These are phyloP conservation scores for Capricornis sumatraensis DNA, from an alignment of 2,113 vertebrate species.

Conservation along the genomic window DNA sequence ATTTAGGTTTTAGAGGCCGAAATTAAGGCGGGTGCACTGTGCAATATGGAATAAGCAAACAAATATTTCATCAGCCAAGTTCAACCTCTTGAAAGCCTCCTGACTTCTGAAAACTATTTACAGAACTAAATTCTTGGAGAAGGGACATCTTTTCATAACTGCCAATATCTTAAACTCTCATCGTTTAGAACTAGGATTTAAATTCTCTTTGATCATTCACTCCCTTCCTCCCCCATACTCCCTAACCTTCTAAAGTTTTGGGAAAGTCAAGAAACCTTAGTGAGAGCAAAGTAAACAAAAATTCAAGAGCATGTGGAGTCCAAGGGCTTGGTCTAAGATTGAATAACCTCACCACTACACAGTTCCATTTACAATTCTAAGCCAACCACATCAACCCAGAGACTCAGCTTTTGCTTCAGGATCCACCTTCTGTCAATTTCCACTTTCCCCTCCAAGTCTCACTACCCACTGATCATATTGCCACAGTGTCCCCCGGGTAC, in stretches of 20 bases:
- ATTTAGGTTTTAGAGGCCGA: too few species aligned
- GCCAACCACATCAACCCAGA: not conserved
- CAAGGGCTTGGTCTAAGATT: not conserved
- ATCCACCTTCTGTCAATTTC: not conserved
- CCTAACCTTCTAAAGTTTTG: not conserved
- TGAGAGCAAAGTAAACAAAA: not conserved
- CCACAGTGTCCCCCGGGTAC: not conserved
- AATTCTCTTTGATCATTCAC: not conserved
- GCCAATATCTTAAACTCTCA: constrained; percentile 5
- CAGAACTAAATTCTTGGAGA: constrained; percentile 21
- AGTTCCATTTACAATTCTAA: not conserved
- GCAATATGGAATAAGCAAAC: not conserved
- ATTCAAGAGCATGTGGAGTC: not conserved
- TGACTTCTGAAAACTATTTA: constrained; percentile 30
- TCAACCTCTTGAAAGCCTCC: not conserved
- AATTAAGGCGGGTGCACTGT: not conserved
- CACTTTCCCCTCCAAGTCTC: constrained; percentile 5
- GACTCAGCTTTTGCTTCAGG: not conserved
- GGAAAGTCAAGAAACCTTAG: not conserved
- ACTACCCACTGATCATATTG: not conserved
- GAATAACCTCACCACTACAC: not conserved
- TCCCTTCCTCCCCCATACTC: not conserved
- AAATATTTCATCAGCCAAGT: constrained; percentile 3
- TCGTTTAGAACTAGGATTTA: constrained; percentile 20
- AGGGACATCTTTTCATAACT: constrained; percentile 49